Evolutionary conservation across 2,797 vertebrate species (phyloP).

Genomic region (Chromis chromis): DNA sequence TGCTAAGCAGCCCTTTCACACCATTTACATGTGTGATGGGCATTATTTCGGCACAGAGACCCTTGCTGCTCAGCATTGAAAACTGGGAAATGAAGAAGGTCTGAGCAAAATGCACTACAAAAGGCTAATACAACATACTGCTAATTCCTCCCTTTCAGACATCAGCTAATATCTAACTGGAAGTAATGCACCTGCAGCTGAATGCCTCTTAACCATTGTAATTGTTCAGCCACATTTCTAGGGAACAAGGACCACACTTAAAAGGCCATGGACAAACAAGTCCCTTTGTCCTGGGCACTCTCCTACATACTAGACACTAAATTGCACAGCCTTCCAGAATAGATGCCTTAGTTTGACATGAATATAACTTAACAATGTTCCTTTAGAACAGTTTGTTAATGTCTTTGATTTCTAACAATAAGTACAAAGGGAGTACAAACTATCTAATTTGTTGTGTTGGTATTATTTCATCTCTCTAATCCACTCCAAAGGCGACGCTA

Average conservation of each 20-base stretch:
- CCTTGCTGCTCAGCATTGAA: conserved; percentile 98
- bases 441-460: conserved; percentile 78
- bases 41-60: conserved; percentile 98
- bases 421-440: conserved; percentile 73
- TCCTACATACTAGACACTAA: conserved; percentile 88
- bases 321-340: conserved; percentile 87
- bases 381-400: conserved; percentile 80
- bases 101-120: conserved; percentile 99
- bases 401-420: conserved; percentile 80
- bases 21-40: conserved; percentile 98
- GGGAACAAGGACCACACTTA: conserved; percentile 87
- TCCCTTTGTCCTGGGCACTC: conserved; percentile 88
- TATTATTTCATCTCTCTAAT: conserved; percentile 62
- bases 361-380: conserved; percentile 86
- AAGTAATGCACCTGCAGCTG: conserved; percentile 99
- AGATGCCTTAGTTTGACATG: conserved; percentile 84
- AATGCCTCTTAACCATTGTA: conserved; percentile 96
- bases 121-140: conserved; percentile 99
- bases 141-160: conserved; percentile 98
- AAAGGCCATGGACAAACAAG: conserved; percentile 92
- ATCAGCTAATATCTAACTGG: conserved; percentile 95
- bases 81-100: conserved; percentile 99
- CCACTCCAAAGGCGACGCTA: conserved; percentile 3
- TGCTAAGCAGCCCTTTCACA: conserved; percentile 99
- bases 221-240: conserved; percentile 91